Evolutionary conservation across 2,888 invertebrate species (phyloP), one percentile per base, ranked within the genome.

Genomic region (Nineta flava): DNA sequence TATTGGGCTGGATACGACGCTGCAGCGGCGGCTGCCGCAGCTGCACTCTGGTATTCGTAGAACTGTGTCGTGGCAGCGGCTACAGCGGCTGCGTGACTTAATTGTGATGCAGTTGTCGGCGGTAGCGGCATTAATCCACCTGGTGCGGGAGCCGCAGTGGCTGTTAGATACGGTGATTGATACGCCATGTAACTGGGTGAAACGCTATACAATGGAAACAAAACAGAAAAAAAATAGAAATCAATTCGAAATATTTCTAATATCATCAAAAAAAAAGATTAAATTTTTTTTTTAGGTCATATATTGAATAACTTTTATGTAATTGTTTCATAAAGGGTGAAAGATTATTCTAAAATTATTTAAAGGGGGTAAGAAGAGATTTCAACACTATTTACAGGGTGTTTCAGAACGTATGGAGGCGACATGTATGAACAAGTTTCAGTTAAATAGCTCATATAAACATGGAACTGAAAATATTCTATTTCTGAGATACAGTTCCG

Each of bases 51-150:
- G 66, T 87, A 86, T 69, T 86, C 85, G 63, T 86, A 86, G 62
- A 86, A 79, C 61, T 87, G 83, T 59, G 82, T 81, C 46, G 75
- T 72, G n/a, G 84, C 85, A 1, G 85, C 85, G 10, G 84, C 84
- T 50, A 85, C 75, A 0, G 84, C 84, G 9, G 84, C 83, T 1
- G 83, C 83, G 61, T 82, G 82, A 59, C 79, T 78, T 59, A 82
- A 65, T 60, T 81, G 82, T 26, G 71, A 67, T 31, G 73, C 68
- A 53, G 79, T 80, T 58, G 81, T 68, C 57, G 81, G 80, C 21
- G 81, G 80, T 26, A 48, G 5, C 31, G 40, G 48, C 57, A 86
- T 76, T 58, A 82, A 65, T 49, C 83, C 81, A 15, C 79, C 79
- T 16, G 76, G 75, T 49, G 75, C 70, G 34, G 75, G 71, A 31